Conservation (phyloP, 2,888 invertebrate genomes). For the Cylindroiulus punctatus region DNA sequence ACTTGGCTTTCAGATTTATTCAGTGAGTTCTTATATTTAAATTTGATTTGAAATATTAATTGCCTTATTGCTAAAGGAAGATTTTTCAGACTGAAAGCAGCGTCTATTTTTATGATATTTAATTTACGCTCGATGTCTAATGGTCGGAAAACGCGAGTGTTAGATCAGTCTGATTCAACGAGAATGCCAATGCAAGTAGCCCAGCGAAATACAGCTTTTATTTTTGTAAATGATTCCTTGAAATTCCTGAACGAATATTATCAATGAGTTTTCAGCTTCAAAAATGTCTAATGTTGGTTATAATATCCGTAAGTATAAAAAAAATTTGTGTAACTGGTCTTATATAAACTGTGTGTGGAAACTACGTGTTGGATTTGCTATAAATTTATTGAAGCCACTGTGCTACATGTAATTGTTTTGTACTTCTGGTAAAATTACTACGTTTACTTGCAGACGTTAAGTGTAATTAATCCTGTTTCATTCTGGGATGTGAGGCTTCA, state of each 20-base stretch:
- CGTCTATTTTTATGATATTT: conserved; percentile 10
- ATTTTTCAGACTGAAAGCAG: neutral
- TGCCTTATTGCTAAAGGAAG: neutral
- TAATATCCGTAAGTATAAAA: conserved; percentile 26
- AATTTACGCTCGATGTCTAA: neutral
- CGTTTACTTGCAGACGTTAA: too few species aligned
- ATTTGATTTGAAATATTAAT: neutral
- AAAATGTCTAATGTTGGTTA: conserved; percentile 1
- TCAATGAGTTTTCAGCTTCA: conserved; percentile 4
- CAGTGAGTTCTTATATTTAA: neutral
- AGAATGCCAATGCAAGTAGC: neutral
- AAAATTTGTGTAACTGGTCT: conserved; percentile 39
- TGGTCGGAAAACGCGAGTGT: neutral
- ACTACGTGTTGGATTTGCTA: conserved; percentile 16
- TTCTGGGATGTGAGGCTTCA: too few species aligned
- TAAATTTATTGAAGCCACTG: too few species aligned
- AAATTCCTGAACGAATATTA: conserved; percentile 15
- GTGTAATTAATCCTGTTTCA: too few species aligned
- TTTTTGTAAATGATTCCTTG: conserved; percentile 43
- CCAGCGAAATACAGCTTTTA: conserved; percentile 33
- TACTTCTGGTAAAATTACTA: too few species aligned
- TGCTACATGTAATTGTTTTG: too few species aligned
- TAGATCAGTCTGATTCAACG: neutral
- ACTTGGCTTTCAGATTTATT: neutral
- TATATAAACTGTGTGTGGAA: conserved; percentile 39